Percentiles rank a stretch among this genome's conserved stretches.
phyloP scores from a whole-genome alignment of 2,113 vertebrate genomes.

The Anolis carolinensis region DNA sequence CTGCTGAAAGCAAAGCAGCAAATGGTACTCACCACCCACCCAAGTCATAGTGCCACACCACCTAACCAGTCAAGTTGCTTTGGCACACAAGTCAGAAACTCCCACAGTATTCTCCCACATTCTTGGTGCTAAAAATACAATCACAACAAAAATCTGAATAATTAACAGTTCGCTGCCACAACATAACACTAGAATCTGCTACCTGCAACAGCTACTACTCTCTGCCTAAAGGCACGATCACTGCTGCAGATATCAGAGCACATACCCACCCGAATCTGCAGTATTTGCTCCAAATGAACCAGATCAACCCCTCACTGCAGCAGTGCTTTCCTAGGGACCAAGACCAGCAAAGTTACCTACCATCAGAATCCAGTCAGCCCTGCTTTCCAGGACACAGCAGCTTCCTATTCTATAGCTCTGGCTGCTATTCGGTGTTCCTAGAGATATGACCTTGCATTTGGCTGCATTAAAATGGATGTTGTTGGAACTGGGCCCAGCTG shows the following conservation, averaged over 20 bases:
- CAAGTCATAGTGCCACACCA: background rate
- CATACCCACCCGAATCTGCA: background rate
- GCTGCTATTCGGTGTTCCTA: conserved; percentile 21
- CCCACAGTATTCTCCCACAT: background rate
- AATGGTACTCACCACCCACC: background rate
- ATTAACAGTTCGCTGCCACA: background rate
- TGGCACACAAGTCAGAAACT: background rate
- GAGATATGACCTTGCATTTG: conserved; percentile 32
- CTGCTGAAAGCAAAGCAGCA: background rate
- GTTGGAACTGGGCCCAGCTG: conserved; percentile 30
- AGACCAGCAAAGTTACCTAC: background rate
- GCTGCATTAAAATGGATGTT: conserved; percentile 26
- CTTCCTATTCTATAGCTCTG: conserved; percentile 8
- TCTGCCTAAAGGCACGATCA: background rate
- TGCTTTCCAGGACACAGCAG: conserved; percentile 14
- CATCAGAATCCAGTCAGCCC: background rate
- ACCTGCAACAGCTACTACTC: background rate
- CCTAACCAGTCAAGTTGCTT: background rate
- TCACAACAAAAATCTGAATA: background rate
- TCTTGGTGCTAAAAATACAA: background rate
- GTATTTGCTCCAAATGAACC: background rate
- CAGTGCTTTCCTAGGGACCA: background rate
- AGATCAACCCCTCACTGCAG: background rate
- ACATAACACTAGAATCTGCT: background rate
- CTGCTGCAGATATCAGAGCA: background rate